phyloP scores from a whole-genome alignment of 2,888 invertebrate genomes.

The Choristoneura rosaceana region DNA sequence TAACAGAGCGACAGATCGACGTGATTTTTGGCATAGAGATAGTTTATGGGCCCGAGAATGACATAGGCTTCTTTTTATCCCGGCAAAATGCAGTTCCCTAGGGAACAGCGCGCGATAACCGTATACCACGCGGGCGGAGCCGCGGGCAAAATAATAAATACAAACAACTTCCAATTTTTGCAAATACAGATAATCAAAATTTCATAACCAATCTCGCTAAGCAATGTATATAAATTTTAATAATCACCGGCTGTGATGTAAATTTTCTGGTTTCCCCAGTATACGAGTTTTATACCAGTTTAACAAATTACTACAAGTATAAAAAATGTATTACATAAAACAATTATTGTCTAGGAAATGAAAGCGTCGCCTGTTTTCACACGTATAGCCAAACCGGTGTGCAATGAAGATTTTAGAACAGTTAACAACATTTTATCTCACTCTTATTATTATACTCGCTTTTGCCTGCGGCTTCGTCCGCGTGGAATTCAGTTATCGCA shows the following conservation, averaged over 20 bases:
- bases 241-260: background rate
- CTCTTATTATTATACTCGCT: too few species aligned
- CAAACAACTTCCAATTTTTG: background rate
- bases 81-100: too few species aligned
- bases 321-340: slow-evolving; percentile 55
- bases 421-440: background rate
- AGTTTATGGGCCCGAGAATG: too few species aligned
- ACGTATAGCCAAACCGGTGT: slow-evolving; percentile 18
- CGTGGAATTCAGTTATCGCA: too few species aligned
- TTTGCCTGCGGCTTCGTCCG: too few species aligned
- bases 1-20: too few species aligned
- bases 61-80: too few species aligned
- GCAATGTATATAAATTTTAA: slow-evolving; percentile 3
- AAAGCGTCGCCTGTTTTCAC: slow-evolving; percentile 52
- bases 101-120: too few species aligned
- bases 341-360: slow-evolving; percentile 57
- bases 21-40: too few species aligned
- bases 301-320: slow-evolving; percentile 14
- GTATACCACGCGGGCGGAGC: too few species aligned
- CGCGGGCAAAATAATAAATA: too few species aligned
- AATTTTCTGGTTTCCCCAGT: slow-evolving; percentile 26
- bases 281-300: slow-evolving; percentile 26
- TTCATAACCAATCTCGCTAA: background rate
- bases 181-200: background rate
- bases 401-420: background rate